Base-by-base conservation (phyloP, 92 coral and sea anemone genomes). In the Paragorgia papillata region DNA sequence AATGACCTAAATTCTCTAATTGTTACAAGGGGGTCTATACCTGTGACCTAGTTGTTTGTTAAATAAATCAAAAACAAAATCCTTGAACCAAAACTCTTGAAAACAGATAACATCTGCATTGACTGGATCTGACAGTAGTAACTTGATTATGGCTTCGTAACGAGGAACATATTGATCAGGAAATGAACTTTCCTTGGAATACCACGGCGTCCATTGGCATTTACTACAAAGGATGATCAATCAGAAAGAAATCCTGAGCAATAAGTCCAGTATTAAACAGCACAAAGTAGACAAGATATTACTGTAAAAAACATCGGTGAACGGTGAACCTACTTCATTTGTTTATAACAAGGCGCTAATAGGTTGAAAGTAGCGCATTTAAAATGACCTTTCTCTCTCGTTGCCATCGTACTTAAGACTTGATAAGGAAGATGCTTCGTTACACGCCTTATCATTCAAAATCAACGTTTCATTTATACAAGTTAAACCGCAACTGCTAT, bases 61-160 rank as follows among this genome's bases (percentile, higher is more conserved):
- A 85, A 95, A 95, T 37, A 95, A 79, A 26, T 89, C 89, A 58
- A 86, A 79, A 12, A 88, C 97, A 79, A 91, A 91, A 48, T 87
- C 87, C 53, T 85, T 84, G 74, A 95, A 95, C 99, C 99, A 95
- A 41, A 86, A 95, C 66, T 95, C 99, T 69, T 95, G 99, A 26
- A 95, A 77, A 62, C 99, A 95, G 3, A 91, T 76, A 13, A 93
- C 82, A 69, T 95, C 86, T 21, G 88, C 79, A 28, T 75, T 73
- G 4, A 92, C 90, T 22, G 75, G 76, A 37, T 95, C 87, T 7
- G 85, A 78, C 20, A 87, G 55, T 13, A 95, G 85, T 27, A 91
- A 81, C 35, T 91, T 80, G 20, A 85, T 82, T 56, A 95, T 89
- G 9, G 86, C 81, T 53, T 83, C 87, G 73, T 80, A 87, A 60